Evolutionary conservation across 2,113 vertebrate genomes (phyloP).

Genomic region (Lonchura striata): DNA sequence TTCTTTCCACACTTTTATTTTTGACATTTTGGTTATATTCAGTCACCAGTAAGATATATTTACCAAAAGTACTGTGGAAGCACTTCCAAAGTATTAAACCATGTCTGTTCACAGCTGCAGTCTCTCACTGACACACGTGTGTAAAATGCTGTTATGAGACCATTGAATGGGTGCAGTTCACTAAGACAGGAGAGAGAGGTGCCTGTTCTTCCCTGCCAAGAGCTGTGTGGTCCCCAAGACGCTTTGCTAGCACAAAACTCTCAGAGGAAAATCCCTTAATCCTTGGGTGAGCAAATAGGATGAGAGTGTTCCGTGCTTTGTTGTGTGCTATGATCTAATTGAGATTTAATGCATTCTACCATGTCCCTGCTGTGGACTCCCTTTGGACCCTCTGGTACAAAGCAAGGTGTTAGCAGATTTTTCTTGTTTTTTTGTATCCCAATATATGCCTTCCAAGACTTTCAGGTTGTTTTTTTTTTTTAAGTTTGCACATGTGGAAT

Average conservation of each 20-base stretch:
- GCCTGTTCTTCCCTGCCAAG: background rate
- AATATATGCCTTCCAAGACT: too few relatives aligned
- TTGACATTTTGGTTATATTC: background rate
- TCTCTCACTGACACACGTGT: background rate
- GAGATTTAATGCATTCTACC: conserved; percentile 77
- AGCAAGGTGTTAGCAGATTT: background rate
- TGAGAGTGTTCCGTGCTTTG: background rate
- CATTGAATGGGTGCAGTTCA: background rate
- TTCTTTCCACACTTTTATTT: background rate
- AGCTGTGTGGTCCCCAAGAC: background rate
- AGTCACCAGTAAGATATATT: background rate
- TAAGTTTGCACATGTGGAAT: background rate
- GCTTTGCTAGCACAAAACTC: background rate
- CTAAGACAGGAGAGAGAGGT: background rate
- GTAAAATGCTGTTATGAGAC: background rate
- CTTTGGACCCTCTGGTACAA: background rate
- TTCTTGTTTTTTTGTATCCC: too few relatives aligned
- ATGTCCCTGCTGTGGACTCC: conserved; percentile 62
- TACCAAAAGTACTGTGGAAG: background rate
- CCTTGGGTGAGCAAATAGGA: conserved; percentile 62
- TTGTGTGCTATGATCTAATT: conserved; percentile 77
- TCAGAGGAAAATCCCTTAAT: conserved; percentile 30
- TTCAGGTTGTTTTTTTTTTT: too few relatives aligned
- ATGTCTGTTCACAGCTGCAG: background rate
- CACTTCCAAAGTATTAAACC: background rate